Base-by-base conservation (phyloP, 1,140 invertebrate genomes). In the Ephestia elutella region DNA sequence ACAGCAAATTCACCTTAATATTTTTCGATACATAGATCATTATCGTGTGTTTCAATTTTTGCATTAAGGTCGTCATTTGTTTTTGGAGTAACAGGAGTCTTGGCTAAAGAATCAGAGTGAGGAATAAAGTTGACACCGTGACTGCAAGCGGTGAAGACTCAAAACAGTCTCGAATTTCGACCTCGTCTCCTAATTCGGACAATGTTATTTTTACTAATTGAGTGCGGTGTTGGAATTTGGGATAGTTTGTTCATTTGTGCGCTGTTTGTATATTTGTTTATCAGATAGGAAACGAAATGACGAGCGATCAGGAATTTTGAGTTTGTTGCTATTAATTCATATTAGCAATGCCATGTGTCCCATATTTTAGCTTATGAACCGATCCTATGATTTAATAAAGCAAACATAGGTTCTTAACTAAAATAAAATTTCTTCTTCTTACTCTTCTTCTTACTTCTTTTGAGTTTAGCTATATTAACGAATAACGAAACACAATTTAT, bases 181-280 rank as follows among this genome's bases (percentile, higher is more conserved):
- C 35, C 57, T 56, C 56, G 48, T 62, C 56, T 21, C n/a, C 48
- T 32, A 61, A 56, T 53, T 35, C 15, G n/a, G 32, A 49, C 9
- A 28, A 38, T 63, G 57, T 53, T 59, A 53, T 63, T 59, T 63
- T 59, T 59, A 62, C 59, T 56, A 58, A 59, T 62, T 59, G 57
- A 57, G 48, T 51, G 13, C 11, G 25, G 54, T 49, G 19, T 49
- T 30, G 28, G 15, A 53, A 18, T 25, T 56, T 38, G 30, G 9
- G 30, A n/a, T 10, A 38, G 15, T 56, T 56, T 56, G 19, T 20
- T 44, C 19, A 48, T 44, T 15, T 15, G 13, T 15, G 3, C 7
- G n/a, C 15, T 15, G 15, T 44, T n/a, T 15, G 13, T 15, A 2
- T 44, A 2, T 15, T n/a, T 44, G 15, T 17, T 44, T 44, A 44